phyloP scores from a whole-genome alignment of 2,888 invertebrate species.

The Acanthoscelides obtectus region DNA sequence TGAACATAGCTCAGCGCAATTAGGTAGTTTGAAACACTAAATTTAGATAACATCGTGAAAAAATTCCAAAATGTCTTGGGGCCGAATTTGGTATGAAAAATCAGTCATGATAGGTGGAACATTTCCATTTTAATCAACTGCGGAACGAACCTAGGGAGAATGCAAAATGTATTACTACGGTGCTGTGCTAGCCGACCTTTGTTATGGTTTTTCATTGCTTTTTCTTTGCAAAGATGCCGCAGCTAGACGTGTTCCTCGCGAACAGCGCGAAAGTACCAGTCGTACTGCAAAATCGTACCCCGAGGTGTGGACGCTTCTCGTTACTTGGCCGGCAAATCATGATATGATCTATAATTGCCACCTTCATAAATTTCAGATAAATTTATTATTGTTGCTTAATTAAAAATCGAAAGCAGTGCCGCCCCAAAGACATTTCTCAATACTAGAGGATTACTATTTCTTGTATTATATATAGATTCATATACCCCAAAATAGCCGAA shows the following conservation, averaged over 20 bases:
- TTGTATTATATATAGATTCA: too few relatives aligned
- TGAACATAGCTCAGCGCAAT: too few relatives aligned
- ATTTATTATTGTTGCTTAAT: slow-evolving; percentile 28
- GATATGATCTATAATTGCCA: slow-evolving; percentile 38
- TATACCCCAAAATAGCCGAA: too few relatives aligned
- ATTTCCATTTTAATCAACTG: too few relatives aligned
- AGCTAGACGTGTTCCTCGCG: background rate
- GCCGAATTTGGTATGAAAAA: too few relatives aligned
- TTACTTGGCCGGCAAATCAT: slow-evolving; percentile 24
- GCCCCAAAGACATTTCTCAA: background rate
- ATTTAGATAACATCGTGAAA: too few relatives aligned
- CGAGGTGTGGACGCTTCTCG: slow-evolving; percentile 7
- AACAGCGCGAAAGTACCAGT: background rate
- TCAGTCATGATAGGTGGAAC: too few relatives aligned
- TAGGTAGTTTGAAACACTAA: too few relatives aligned
- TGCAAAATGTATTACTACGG: background rate
- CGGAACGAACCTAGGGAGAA: too few relatives aligned
- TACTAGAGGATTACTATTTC: background rate
- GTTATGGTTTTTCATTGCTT: background rate
- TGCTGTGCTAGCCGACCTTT: background rate
- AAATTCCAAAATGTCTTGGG: too few relatives aligned
- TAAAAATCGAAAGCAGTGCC: slow-evolving; percentile 17
- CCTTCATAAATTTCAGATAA: slow-evolving; percentile 34
- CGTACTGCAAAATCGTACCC: background rate
- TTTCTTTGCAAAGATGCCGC: background rate